Evolutionary conservation across 2,888 invertebrate genomes (phyloP).

Genomic region (Eupeodes latifasciatus): DNA sequence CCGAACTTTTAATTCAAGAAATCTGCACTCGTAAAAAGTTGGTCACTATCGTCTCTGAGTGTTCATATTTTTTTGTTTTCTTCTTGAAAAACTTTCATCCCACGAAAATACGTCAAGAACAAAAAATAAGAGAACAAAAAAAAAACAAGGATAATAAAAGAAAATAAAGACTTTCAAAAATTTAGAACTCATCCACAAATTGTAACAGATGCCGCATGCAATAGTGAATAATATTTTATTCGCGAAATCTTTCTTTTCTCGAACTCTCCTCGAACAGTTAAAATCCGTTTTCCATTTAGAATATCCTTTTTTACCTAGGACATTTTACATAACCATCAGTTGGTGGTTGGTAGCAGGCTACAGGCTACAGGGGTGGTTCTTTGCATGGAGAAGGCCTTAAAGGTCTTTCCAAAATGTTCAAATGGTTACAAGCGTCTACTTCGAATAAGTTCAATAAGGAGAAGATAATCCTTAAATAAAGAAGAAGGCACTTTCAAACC

Average conservation of each 20-base stretch:
- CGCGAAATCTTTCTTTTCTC: slow-evolving; percentile 39
- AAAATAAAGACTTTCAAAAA: slow-evolving; percentile 45
- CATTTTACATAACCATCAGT: slow-evolving; percentile 3
- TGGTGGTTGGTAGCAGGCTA: not conserved
- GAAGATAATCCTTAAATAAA: no score
- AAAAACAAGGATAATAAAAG: slow-evolving; percentile 10
- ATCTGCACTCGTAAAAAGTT: slow-evolving; percentile 67
- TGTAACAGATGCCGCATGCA: slow-evolving; percentile 72
- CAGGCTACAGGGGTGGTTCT: not conserved
- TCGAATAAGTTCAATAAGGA: no score
- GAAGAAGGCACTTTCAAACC: no score
- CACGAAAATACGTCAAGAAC: slow-evolving; percentile 12
- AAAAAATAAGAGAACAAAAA: not conserved
- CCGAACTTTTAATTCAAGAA: slow-evolving; percentile 70
- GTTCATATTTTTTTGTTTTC: not conserved
- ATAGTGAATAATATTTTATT: slow-evolving; percentile 68
- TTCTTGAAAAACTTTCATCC: slow-evolving; percentile 10
- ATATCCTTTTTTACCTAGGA: slow-evolving; percentile 33
- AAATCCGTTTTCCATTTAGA: slow-evolving; percentile 60
- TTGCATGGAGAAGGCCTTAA: not conserved
- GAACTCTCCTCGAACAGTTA: slow-evolving; percentile 53
- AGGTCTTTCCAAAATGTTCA: not conserved
- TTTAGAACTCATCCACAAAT: slow-evolving; percentile 72
- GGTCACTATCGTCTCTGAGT: slow-evolving; percentile 17
- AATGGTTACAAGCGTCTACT: no score